These are phyloP conservation scores for Galago senegalensis DNA, from an alignment of 2,797 vertebrate genomes.

Conservation along the genomic window DNA sequence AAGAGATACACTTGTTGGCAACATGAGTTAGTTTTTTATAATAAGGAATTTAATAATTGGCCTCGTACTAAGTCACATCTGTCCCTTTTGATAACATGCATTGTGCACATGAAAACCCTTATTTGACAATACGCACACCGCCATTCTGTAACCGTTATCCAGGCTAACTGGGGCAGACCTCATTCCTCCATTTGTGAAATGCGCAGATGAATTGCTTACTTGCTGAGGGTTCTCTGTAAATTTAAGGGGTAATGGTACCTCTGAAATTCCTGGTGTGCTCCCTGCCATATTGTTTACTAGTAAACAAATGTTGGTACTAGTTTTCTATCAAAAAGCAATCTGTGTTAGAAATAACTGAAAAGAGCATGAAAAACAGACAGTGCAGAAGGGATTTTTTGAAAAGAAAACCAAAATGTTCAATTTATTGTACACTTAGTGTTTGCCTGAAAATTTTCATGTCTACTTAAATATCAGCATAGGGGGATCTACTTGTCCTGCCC, in stretches of 20 bases:
- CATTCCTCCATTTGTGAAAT: not conserved
- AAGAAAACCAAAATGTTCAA: not conserved
- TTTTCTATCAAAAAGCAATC: not conserved
- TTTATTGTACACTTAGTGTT: not conserved
- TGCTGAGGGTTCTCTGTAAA: not conserved
- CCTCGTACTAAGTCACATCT: not conserved
- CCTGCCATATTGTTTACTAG: not conserved
- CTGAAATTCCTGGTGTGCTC: not conserved
- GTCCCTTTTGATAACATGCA: not conserved
- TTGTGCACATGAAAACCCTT: too few species aligned
- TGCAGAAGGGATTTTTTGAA: not conserved
- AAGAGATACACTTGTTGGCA: rapidly evolving
- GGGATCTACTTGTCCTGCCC: not conserved
- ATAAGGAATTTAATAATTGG: not conserved
- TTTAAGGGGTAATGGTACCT: not conserved
- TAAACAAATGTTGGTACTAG: not conserved
- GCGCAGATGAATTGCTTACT: not conserved
- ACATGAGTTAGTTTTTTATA: not conserved
- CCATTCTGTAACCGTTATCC: not conserved
- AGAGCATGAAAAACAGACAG: not conserved
- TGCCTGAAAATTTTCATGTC: not conserved
- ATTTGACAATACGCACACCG: not conserved
- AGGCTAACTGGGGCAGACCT: not conserved
- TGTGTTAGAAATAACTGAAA: not conserved
- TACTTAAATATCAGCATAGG: too few species aligned